Percentiles rank a stretch among this genome's conserved stretches.
Conservation (phyloP, 2,888 invertebrate species). For the Myopa testacea region DNA sequence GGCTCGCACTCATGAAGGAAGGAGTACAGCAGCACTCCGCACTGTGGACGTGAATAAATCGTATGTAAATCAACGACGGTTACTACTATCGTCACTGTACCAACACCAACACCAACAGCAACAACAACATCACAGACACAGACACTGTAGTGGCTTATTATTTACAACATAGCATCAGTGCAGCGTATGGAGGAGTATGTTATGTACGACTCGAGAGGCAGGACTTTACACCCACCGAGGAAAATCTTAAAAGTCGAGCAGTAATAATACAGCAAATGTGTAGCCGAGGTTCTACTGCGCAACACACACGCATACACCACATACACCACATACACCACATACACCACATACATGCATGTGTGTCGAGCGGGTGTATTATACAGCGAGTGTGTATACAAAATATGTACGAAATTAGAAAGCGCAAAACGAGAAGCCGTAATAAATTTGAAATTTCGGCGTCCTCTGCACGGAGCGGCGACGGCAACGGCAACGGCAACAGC, state of each 20-base stretch:
- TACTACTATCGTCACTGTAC: not conserved
- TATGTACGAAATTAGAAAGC: not conserved
- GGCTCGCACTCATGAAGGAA: not conserved
- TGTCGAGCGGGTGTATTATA: not conserved
- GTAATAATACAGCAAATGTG: not conserved
- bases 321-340: too few species aligned
- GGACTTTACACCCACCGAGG: not conserved
- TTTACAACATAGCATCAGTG: not conserved
- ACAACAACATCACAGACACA: not conserved
- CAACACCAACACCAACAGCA: not conserved
- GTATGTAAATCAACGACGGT: constrained; percentile 20
- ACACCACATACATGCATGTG: constrained; percentile 17
- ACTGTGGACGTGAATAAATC: not conserved
- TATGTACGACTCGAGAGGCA: not conserved
- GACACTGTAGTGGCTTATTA: not conserved
- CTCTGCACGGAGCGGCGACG: constrained; percentile 12
- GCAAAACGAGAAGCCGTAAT: constrained; percentile 22
- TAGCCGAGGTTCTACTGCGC: constrained; percentile 16
- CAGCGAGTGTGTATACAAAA: not conserved
- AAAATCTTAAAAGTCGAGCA: constrained; percentile 18
- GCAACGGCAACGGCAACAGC: not conserved
- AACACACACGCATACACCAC: constrained; percentile 10
- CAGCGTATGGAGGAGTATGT: not conserved
- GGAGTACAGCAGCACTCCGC: not conserved
- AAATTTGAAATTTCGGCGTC: constrained; percentile 27